These are phyloP conservation scores for Nephotettix cincticeps DNA, from an alignment of 1,140 invertebrate species.

Conservation along the genomic window DNA sequence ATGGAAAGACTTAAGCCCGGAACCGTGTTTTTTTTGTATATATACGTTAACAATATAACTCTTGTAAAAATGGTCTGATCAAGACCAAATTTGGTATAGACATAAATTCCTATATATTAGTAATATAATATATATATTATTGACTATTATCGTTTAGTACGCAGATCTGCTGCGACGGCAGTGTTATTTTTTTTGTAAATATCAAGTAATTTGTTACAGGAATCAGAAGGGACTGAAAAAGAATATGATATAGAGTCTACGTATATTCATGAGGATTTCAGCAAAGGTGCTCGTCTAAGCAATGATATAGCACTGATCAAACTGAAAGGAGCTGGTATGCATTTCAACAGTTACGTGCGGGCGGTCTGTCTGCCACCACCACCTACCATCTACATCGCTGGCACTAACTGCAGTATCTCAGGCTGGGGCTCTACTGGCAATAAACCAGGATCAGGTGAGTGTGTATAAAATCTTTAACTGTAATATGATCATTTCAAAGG, in stretches of 20 bases:
- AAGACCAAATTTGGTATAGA: too few relatives aligned
- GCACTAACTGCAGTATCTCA: constrained; percentile 67
- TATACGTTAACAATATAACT: too few relatives aligned
- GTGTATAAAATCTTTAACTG: neutral
- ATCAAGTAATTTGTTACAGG: constrained; percentile 46
- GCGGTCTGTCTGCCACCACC: constrained; percentile 70
- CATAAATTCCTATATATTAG: too few relatives aligned
- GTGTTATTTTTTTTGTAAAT: too few relatives aligned
- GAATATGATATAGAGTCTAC: constrained; percentile 67
- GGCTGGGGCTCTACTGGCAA: constrained; percentile 74
- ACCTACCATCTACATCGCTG: constrained; percentile 52
- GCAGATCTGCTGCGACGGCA: too few relatives aligned
- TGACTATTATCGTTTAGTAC: too few relatives aligned
- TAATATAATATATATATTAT: too few relatives aligned
- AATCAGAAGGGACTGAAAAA: constrained; percentile 62
- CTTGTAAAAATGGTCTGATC: too few relatives aligned
- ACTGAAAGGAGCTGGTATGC: constrained; percentile 62
- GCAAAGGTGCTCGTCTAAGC: constrained; percentile 63
- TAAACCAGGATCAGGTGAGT: constrained; percentile 58
- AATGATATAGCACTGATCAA: constrained; percentile 74
- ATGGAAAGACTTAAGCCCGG: too few relatives aligned
- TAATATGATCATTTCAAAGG: too few relatives aligned
- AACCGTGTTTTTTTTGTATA: too few relatives aligned
- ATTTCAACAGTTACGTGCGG: constrained; percentile 66
- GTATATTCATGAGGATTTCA: constrained; percentile 65